Evolutionary conservation across 2,113 vertebrate genomes (phyloP).

Genomic region (Cricetomys ansorgei): DNA sequence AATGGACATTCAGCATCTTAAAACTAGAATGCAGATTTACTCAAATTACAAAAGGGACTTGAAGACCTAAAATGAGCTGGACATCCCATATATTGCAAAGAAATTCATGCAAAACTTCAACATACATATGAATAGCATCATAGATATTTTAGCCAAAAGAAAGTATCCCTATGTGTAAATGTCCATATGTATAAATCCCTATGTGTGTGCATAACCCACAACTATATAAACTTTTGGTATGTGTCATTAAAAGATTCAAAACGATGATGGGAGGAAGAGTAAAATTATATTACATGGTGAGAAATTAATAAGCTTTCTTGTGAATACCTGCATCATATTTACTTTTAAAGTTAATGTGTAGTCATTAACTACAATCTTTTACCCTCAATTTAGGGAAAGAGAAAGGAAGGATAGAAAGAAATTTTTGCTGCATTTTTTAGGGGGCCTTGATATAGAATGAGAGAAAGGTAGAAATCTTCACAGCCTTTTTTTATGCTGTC

Average conservation of each 20-base stretch:
- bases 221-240: neutral
- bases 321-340: neutral
- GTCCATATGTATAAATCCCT: neutral
- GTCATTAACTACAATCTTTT: no score
- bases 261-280: neutral
- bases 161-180: neutral
- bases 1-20: neutral
- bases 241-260: neutral
- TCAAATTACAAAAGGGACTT: neutral
- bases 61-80: neutral
- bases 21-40: neutral
- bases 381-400: no score
- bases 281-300: neutral
- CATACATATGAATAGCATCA: neutral
- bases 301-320: neutral
- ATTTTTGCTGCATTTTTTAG: no score
- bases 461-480: no score
- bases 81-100: neutral
- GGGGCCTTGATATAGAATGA: no score
- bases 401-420: no score
- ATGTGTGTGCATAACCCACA: neutral
- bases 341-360: slow-evolving; percentile 25
- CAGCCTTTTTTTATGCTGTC: no score
- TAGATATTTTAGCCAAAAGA: slow-evolving; percentile 4
- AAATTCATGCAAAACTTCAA: neutral